phyloP scores from a whole-genome alignment of 2,888 invertebrate species.

The Lumbricus terrestris region DNA sequence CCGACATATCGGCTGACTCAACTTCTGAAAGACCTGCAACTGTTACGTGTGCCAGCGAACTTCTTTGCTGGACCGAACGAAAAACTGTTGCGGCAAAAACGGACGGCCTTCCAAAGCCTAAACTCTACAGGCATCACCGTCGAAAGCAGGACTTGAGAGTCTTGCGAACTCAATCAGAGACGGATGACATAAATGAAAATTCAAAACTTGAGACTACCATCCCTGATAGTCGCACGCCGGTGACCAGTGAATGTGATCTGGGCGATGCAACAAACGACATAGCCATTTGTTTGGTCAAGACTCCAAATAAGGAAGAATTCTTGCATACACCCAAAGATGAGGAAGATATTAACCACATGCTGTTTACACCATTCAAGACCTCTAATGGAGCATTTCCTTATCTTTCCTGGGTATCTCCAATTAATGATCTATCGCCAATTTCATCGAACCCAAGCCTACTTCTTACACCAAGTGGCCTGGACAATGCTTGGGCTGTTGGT shows the following conservation, averaged over 20 bases:
- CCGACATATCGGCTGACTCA: background rate
- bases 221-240: background rate
- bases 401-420: background rate
- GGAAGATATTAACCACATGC: conserved; percentile 18
- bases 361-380: conserved; percentile 18
- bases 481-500: background rate
- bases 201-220: background rate
- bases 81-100: background rate
- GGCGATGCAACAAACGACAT: background rate
- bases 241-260: background rate
- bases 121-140: background rate
- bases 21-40: background rate
- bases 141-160: conserved; percentile 24
- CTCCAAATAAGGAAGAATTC: background rate
- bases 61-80: background rate
- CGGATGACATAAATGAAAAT: background rate
- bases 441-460: background rate
- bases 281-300: background rate
- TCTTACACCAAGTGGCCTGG: background rate
- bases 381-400: background rate
- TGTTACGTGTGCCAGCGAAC: background rate
- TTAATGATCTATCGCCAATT: background rate
- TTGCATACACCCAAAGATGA: background rate
- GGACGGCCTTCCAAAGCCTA: conserved; percentile 9
- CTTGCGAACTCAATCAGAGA: conserved; percentile 14